A percentile compares a stretch with the other conserved stretches of the same genome.
phyloP scores from a whole-genome alignment of 2,888 invertebrate species.

The Ichneumoninae sp. region DNA sequence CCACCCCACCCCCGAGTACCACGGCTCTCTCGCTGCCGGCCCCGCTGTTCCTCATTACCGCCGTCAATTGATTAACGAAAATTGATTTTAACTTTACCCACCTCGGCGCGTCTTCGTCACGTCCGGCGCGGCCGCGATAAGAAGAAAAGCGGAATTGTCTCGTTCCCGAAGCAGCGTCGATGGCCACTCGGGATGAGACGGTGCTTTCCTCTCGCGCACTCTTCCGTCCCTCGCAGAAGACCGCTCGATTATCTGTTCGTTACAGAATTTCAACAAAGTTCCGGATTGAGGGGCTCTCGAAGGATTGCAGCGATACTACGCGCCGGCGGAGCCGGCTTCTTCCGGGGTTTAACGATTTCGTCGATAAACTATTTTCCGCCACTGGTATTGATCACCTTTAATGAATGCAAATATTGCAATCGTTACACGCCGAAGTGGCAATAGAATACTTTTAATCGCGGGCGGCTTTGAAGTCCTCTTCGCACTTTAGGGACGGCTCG shows the following conservation, averaged over 20 bases:
- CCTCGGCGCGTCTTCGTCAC: constrained; percentile 50
- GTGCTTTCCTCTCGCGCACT: not conserved
- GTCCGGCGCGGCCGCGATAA: constrained; percentile 40
- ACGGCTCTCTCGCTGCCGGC: not conserved
- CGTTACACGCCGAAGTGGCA: not conserved
- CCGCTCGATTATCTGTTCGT: constrained; percentile 46
- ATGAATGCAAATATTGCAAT: not conserved
- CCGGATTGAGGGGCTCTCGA: not conserved
- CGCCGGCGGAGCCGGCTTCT: not conserved
- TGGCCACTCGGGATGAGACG: constrained; percentile 9
- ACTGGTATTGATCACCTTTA: not conserved
- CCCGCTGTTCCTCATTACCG: constrained; percentile 64
- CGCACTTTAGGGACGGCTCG: not conserved
- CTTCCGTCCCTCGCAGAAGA: constrained; percentile 13
- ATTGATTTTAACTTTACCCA: constrained; percentile 71
- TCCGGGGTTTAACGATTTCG: not conserved
- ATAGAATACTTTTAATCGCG: not conserved
- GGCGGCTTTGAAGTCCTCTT: not conserved
- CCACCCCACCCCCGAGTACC: constrained; percentile 10
- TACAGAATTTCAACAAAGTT: constrained; percentile 36
- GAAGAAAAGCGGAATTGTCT: constrained; percentile 46
- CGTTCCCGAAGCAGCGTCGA: constrained; percentile 6
- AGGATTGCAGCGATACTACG: not conserved
- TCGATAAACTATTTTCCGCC: not conserved
- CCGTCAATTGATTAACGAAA: constrained; percentile 66